These are phyloP conservation scores for Pan troglodytes DNA, from an alignment of 2,113 vertebrate genomes.

Conservation along the genomic window NHGRI_mPanTro3-v2.1_pri NC_072411.2:106068001-106068500, in stretches of 20 bases:
- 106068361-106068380: background rate
- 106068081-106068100: background rate
- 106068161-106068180: background rate
- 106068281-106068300: background rate
- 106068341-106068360: background rate
- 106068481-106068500: background rate
- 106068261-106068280: background rate
- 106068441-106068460: background rate
- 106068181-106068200: background rate
- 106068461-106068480: background rate
- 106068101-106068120: background rate
- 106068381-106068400: background rate
- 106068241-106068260: background rate
- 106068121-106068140: background rate
- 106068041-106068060: background rate
- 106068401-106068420: background rate
- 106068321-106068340: background rate
- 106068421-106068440: background rate
- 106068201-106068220: background rate
- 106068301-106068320: background rate
- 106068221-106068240: background rate
- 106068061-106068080: background rate
- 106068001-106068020: background rate
- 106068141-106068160: background rate
- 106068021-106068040: background rate